Base-by-base conservation (phyloP, 1,140 invertebrate genomes). In the Bombus superbus region DNA sequence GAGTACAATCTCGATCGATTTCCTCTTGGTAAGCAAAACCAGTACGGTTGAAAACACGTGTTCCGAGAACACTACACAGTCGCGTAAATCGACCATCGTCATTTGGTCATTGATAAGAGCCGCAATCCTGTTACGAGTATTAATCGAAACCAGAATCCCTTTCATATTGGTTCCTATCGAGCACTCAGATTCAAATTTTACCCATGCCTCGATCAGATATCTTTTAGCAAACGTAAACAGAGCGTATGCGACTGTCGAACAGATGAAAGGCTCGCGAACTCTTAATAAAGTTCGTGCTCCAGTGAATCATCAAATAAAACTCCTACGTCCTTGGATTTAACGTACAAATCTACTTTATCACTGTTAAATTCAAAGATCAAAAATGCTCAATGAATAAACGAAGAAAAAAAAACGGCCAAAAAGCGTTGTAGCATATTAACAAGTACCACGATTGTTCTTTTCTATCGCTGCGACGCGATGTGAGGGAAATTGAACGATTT, bases 311-410 rank as follows among this genome's bases (percentile, higher is more conserved):
- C 25, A 68, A 44, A 59, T 84, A 44, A 72, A 47, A 59, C 38
- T 35, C 28, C 47, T 4, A 10, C 47, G 18, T 2, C 3, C 4
- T 11, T 76, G 11, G 59, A 47, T 47, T 53, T 9, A 22, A 25
- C 22, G 15, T 47, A 40, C 57, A 25, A 73, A 73, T 10, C 53
- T 71, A 28, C 72, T 73, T 85, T 57, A 73, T 85, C 76, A 42
- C 15, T 68, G 53, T 85, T 85, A 80, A 80, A 73, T 80, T 73
- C 53, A 13, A 40, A 6, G 18, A 62, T 62, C 0, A 62, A 5
- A 13, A 62, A 62, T 5, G 59, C 3, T n/a, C 4, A 22, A 22
- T 62, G 59, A 13, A 62, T 25, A 62, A 62, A 11, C 25, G 59
- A 62, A 47, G 13, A n/a, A 1, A 62, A 62, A 62, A 28, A 53